A percentile compares a stretch with the other conserved stretches of the same genome.
These are phyloP conservation scores for Apostichopus parvimensis DNA, from an alignment of 35 echinoderm and acorn worm genomes.

Conservation along the genomic window DNA sequence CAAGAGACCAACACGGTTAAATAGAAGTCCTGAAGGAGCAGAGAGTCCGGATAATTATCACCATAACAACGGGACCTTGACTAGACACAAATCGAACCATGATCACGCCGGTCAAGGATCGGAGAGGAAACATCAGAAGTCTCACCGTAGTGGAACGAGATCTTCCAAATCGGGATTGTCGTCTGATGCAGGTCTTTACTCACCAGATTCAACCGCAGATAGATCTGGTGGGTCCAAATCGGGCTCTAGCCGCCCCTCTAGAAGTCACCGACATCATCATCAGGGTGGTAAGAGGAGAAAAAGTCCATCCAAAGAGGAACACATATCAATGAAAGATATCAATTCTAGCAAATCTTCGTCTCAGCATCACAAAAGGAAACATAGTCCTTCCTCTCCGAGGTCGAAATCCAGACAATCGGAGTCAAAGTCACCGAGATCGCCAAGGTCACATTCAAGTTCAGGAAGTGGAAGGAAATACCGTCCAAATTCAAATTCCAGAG, in stretches of 20 bases:
- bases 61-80: neutral
- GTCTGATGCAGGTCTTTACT: conserved; percentile 38
- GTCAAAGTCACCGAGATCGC: conserved; percentile 62
- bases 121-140: conserved; percentile 26
- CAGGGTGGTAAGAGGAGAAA: conserved; percentile 29
- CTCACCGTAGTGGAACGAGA: conserved; percentile 34
- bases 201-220: conserved; percentile 43
- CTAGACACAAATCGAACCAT: conserved; percentile 8
- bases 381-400: conserved; percentile 46
- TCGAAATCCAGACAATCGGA: conserved; percentile 36
- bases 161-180: conserved; percentile 51
- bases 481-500: conserved; percentile 19
- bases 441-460: conserved; percentile 42
- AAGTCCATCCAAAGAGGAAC: conserved; percentile 33
- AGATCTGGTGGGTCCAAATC: conserved; percentile 36
- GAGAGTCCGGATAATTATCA: conserved; percentile 41
- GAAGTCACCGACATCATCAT: conserved; percentile 36
- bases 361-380: conserved; percentile 14
- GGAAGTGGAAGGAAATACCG: conserved; percentile 55
- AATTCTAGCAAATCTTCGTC: conserved; percentile 23
- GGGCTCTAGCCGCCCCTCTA: conserved; percentile 14
- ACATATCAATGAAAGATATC: conserved; percentile 52
- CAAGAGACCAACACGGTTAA: conserved; percentile 32
- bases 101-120: neutral
- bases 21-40: conserved; percentile 73